Evolutionary conservation across 2,888 invertebrate genomes (phyloP).

Genomic region (Lomographa bimaculata): DNA sequence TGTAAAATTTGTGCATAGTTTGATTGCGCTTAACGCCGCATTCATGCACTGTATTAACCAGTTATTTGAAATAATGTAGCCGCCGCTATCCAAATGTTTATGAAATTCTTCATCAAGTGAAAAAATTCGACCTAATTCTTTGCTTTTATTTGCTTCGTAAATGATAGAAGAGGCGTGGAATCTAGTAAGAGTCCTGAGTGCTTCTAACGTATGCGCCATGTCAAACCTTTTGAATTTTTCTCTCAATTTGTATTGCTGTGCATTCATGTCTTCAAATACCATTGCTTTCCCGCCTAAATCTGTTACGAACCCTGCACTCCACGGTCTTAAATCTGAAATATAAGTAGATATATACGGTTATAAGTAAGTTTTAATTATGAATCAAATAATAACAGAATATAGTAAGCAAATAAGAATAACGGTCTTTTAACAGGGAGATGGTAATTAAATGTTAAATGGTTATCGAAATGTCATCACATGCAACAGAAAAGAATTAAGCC

Average conservation of each 20-base stretch:
- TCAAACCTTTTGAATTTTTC: conserved; percentile 70
- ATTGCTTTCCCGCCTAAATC: conserved; percentile 55
- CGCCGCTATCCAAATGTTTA: conserved; percentile 48
- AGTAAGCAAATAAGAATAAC: no score
- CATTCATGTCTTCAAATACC: conserved; percentile 70
- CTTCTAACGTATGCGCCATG: conserved; percentile 68
- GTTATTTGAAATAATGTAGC: conserved; percentile 48
- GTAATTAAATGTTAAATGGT: no score
- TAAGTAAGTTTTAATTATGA: background rate
- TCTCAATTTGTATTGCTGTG: conserved; percentile 51
- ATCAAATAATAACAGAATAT: no score
- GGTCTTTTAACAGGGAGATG: no score
- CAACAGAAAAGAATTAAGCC: no score
- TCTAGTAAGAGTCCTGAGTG: conserved; percentile 70
- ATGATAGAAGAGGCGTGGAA: conserved; percentile 81
- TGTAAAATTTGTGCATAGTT: conserved; percentile 57
- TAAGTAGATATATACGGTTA: background rate
- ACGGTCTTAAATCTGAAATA: conserved; percentile 53
- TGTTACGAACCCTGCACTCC: conserved; percentile 59
- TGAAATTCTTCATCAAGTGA: conserved; percentile 55
- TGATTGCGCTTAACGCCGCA: conserved; percentile 61
- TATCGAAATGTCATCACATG: no score
- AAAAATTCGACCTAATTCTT: conserved; percentile 45
- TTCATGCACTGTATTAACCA: conserved; percentile 68
- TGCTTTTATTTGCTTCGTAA: conserved; percentile 69